These are phyloP conservation scores for Euleptes europaea DNA, from an alignment of 2,113 vertebrate species.

Conservation along the genomic window DNA sequence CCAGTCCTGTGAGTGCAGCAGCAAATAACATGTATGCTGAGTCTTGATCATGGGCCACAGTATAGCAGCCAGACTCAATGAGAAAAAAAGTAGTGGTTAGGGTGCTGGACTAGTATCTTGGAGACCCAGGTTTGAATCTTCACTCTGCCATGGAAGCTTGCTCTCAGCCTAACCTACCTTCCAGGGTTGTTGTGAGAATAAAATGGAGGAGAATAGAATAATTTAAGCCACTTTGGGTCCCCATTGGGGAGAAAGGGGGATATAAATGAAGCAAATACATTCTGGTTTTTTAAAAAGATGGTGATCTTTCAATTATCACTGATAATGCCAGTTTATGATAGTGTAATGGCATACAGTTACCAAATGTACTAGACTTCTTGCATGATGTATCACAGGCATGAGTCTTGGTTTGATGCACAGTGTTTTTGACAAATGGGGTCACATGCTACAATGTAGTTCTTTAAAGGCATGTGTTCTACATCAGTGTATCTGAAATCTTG, in stretches of 20 bases:
- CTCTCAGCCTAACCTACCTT: too few species aligned
- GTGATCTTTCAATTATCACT: slow-evolving; percentile 17
- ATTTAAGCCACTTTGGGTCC: too few species aligned
- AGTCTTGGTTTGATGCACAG: background rate
- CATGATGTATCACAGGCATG: slow-evolving; percentile 19
- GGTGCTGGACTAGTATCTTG: too few species aligned
- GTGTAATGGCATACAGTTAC: slow-evolving; percentile 49
- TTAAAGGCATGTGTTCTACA: slow-evolving; percentile 3
- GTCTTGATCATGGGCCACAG: background rate
- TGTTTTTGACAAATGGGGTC: background rate
- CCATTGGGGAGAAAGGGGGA: background rate
- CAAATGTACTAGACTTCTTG: slow-evolving; percentile 38
- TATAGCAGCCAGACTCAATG: slow-evolving; percentile 14
- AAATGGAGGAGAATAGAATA: too few species aligned
- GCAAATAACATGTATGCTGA: background rate
- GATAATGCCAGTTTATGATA: slow-evolving; percentile 39
- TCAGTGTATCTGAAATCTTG: background rate
- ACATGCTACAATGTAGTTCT: slow-evolving; percentile 4
- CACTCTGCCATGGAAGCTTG: too few species aligned
- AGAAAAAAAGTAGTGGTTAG: slow-evolving; percentile 15
- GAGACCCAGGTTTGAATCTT: too few species aligned
- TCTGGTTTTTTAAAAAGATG: background rate
- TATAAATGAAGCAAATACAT: slow-evolving; percentile 2
- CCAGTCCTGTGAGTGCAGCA: background rate
- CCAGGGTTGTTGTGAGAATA: too few species aligned